Conservation (phyloP, 2,113 vertebrate species). For the Paramormyrops kingsleyae region DNA sequence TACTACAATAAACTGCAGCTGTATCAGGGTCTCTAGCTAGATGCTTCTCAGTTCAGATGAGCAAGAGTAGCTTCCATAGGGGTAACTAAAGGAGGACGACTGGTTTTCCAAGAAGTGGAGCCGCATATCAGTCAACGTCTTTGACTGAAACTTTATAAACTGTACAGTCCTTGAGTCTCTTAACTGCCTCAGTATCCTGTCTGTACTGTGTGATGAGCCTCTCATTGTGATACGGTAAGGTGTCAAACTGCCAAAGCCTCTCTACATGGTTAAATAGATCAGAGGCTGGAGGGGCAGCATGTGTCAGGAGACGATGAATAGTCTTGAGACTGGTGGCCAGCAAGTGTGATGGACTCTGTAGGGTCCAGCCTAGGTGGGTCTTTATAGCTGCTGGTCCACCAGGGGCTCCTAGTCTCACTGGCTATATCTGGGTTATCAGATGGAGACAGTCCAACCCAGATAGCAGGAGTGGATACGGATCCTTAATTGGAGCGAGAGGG, state of each 20-base stretch:
- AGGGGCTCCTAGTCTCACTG: background rate
- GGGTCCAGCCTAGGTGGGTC: background rate
- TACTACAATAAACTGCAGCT: background rate
- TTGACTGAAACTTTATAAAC: background rate
- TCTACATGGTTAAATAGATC: background rate
- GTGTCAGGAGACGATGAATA: background rate
- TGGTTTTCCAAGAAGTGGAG: background rate
- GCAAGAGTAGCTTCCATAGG: background rate
- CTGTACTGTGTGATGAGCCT: background rate
- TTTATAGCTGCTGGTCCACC: background rate
- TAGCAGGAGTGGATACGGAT: too few relatives aligned
- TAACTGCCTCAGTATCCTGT: background rate
- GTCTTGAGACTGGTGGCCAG: too few relatives aligned
- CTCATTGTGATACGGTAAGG: background rate
- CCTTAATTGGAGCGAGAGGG: too few relatives aligned
- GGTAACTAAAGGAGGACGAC: background rate
- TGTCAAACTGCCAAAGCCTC: background rate
- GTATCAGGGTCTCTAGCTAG: too few relatives aligned
- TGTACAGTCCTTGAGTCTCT: background rate
- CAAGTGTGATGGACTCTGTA: too few relatives aligned
- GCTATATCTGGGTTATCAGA: too few relatives aligned
- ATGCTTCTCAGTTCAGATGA: background rate
- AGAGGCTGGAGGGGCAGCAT: background rate
- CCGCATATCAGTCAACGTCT: background rate
- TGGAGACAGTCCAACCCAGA: too few relatives aligned